Conservation (phyloP, 2,888 invertebrate genomes). For the Xanthorhoe spadicearia region DNA sequence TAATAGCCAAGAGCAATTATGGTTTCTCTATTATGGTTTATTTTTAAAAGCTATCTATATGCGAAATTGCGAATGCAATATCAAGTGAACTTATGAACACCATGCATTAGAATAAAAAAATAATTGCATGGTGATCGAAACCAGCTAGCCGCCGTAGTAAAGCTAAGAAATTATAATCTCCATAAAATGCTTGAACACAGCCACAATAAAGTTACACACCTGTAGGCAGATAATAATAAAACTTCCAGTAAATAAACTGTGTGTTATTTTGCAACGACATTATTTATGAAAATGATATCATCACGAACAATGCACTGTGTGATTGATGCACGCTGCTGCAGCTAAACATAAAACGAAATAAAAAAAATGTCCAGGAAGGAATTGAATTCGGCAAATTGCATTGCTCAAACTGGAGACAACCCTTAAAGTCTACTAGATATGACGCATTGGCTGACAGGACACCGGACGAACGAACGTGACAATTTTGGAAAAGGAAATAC, state of each 20-base stretch:
- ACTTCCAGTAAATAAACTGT: conserved; percentile 14
- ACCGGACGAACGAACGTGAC: conserved; percentile 53
- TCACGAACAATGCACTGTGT: conserved; percentile 3
- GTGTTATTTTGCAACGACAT: conserved; percentile 5
- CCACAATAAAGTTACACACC: conserved; percentile 17
- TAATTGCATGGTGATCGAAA: conserved; percentile 13
- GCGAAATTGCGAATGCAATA: conserved; percentile 10
- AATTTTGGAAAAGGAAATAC: conserved; percentile 59
- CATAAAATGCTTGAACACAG: conserved; percentile 17
- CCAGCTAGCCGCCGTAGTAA: conserved; percentile 3
- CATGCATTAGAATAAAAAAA: conserved; percentile 4
- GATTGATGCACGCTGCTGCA: background rate
- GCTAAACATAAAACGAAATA: background rate
- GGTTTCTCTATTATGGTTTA: conserved; percentile 4
- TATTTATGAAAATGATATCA: conserved; percentile 16
- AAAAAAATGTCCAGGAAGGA: background rate
- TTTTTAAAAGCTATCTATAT: conserved; percentile 4
- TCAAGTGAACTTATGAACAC: conserved; percentile 3
- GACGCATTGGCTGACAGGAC: conserved; percentile 49
- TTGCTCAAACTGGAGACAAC: background rate
- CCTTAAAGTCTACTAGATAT: conserved; percentile 32
- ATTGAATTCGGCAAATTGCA: background rate
- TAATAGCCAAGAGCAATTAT: background rate
- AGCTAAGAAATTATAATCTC: conserved; percentile 8
- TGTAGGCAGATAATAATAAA: conserved; percentile 6